phyloP scores from a whole-genome alignment of 2,888 invertebrate species.

The Limnephilus rhombicus region DNA sequence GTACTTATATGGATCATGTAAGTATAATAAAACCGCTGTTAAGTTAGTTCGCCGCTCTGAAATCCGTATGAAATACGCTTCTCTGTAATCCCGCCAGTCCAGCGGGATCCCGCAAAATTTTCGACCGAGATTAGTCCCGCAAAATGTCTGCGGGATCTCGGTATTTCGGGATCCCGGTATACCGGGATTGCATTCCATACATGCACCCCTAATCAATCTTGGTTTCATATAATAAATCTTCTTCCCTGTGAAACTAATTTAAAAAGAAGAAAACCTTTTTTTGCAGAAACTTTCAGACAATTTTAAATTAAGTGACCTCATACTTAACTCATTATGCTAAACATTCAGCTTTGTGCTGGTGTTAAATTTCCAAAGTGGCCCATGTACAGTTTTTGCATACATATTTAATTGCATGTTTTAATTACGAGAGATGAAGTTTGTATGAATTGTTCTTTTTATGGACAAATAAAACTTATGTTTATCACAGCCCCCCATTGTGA shows the following conservation, averaged over 20 bases:
- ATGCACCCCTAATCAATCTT: neutral
- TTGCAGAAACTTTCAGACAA: neutral
- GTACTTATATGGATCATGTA: too few species aligned
- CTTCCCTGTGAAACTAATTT: neutral
- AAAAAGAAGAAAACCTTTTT: neutral
- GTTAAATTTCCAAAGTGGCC: neutral
- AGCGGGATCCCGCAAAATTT: too few species aligned
- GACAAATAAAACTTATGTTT: conserved; percentile 35
- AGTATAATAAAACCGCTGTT: too few species aligned
- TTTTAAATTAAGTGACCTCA: neutral
- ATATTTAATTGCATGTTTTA: conserved; percentile 20
- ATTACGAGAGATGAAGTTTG: neutral
- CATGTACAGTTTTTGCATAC: conserved; percentile 17
- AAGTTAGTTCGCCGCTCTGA: too few species aligned
- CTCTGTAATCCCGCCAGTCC: too few species aligned
- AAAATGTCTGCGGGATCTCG: too few species aligned
- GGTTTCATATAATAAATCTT: neutral
- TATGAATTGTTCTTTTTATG: conserved; percentile 35
- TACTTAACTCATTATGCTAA: conserved; percentile 16
- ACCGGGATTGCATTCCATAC: too few species aligned
- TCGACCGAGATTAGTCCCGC: too few species aligned
- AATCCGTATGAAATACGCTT: too few species aligned
- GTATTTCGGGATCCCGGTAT: too few species aligned
- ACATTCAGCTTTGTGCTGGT: neutral
- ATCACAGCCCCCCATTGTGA: conserved; percentile 24